phyloP scores from a whole-genome alignment of 1,140 invertebrate species.

The Sarcophaga peregrina region DNA sequence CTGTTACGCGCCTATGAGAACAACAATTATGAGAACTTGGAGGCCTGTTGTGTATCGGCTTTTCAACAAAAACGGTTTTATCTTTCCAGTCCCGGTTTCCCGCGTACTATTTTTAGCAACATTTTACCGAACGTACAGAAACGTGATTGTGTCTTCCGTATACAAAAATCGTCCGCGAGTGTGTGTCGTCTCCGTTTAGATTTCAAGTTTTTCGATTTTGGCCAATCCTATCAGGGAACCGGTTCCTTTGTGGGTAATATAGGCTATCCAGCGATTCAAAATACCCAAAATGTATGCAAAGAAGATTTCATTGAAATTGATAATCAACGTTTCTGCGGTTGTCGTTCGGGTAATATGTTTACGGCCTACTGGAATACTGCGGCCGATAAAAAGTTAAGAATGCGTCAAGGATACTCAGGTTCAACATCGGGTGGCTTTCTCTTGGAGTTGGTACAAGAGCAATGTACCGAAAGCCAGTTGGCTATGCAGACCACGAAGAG shows the following conservation, averaged over 20 bases:
- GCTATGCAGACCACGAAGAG: background rate
- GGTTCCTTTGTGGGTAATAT: constrained; percentile 41
- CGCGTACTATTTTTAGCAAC: constrained; percentile 60
- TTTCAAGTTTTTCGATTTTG: constrained; percentile 71
- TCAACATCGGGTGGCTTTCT: constrained; percentile 68
- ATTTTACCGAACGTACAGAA: constrained; percentile 55
- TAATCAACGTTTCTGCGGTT: constrained; percentile 71
- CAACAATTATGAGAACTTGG: constrained; percentile 44
- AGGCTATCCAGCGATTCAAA: constrained; percentile 14
- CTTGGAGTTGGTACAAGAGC: constrained; percentile 70
- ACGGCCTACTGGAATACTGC: constrained; percentile 54
- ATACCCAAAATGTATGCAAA: constrained; percentile 57
- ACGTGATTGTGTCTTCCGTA: constrained; percentile 68
- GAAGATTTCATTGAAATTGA: constrained; percentile 70
- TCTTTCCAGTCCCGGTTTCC: constrained; percentile 71
- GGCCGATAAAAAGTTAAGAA: constrained; percentile 62
- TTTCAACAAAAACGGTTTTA: constrained; percentile 68
- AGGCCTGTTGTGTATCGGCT: constrained; percentile 65
- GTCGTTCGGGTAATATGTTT: constrained; percentile 68
- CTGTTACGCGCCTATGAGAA: constrained; percentile 16
- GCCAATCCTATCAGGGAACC: constrained; percentile 48
- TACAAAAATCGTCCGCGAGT: constrained; percentile 66
- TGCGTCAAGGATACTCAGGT: constrained; percentile 57
- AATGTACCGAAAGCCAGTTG: constrained; percentile 44
- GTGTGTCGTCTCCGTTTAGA: constrained; percentile 69